Evolutionary conservation across 2,888 invertebrate species (phyloP), one percentile per base, ranked within the genome.

Genomic region (Tachina lurida): DNA sequence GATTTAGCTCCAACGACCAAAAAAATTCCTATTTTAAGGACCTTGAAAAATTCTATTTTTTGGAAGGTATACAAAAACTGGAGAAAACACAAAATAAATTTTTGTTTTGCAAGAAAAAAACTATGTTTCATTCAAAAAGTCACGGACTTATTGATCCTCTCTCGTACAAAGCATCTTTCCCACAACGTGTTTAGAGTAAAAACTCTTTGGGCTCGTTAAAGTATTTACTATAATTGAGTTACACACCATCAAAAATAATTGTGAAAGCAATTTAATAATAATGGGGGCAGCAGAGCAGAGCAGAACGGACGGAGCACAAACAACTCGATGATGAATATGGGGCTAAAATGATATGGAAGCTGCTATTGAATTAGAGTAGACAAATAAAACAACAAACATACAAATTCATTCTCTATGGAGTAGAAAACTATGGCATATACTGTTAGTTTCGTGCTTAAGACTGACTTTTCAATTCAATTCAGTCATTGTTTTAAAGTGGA

Each of bases 181-280:
- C 85, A 79, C 85, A 86, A 79, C 79, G 82, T 78, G 81, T 78
- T 65, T 79, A 31, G 54, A 15, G 43, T 15, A 12, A 41, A 58
- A 75, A 54, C 22, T 67, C 10, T 63, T 49, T 43, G 43, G 19
- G 17, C 39, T 74, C n/a, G 15, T n/a, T 43, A 54, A 43, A 39
- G 4, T 60, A 8, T 52, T 56, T 39, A 31, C 15, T 17, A 60
- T 60, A 67, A 63, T 83, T 76, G 75, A 67, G 78, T 82, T 70
- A 73, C 65, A 41, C 8, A n/a, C 31, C 31, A 65, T 12, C n/a
- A 31, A 13, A 39, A 60, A 17, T n/a, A 71, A 62, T 71, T 80
- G 74, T 63, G 73, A 74, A 77, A 81, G 68, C 63, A 77, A 74
- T 62, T 65, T 19, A 78, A 70, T 75, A 79, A 67, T 49, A 52